Conservation (phyloP, 2,113 vertebrate genomes). For the Ictalurus punctatus region DNA sequence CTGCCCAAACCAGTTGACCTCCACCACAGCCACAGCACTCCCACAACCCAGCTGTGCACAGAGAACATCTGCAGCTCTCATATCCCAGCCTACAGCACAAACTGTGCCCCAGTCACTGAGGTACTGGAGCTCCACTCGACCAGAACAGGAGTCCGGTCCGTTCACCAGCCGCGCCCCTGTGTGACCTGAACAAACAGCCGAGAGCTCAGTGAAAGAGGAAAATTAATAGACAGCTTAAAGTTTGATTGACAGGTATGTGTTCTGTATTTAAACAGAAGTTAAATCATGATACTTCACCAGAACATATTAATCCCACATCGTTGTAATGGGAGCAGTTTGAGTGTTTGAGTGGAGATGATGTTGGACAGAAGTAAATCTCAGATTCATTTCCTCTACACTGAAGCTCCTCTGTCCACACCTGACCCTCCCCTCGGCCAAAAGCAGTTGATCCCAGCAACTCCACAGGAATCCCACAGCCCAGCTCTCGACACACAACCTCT, state of each 20-base stretch:
- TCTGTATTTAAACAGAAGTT: background rate
- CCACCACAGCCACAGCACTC: too few species aligned
- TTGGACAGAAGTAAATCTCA: conserved; percentile 2
- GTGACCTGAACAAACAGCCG: background rate
- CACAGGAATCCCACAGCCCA: too few species aligned
- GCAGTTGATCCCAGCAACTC: background rate
- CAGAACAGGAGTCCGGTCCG: conserved; percentile 20
- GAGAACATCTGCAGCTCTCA: background rate
- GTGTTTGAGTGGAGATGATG: background rate
- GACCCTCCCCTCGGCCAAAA: conserved; percentile 11
- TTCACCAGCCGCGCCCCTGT: too few species aligned
- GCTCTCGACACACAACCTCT: too few species aligned
- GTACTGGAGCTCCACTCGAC: conserved; percentile 40
- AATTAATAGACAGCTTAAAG: background rate
- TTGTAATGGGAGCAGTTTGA: conserved; percentile 20
- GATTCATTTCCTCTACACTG: conserved; percentile 39
- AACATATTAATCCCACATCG: conserved; percentile 42
- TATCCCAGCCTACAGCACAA: conserved; percentile 52
- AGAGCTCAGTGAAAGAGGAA: background rate
- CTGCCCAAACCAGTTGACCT: too few species aligned
- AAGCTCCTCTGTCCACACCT: conserved; percentile 44
- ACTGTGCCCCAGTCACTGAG: conserved; percentile 19
- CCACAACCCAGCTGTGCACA: too few species aligned
- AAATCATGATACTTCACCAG: conserved; percentile 14
- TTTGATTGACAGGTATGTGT: too few species aligned